A percentile compares a stretch with the other conserved stretches of the same genome.
These are phyloP conservation scores for Hemibagrus wyckioides DNA, from an alignment of 2,113 vertebrate genomes.

Conservation along the genomic window DNA sequence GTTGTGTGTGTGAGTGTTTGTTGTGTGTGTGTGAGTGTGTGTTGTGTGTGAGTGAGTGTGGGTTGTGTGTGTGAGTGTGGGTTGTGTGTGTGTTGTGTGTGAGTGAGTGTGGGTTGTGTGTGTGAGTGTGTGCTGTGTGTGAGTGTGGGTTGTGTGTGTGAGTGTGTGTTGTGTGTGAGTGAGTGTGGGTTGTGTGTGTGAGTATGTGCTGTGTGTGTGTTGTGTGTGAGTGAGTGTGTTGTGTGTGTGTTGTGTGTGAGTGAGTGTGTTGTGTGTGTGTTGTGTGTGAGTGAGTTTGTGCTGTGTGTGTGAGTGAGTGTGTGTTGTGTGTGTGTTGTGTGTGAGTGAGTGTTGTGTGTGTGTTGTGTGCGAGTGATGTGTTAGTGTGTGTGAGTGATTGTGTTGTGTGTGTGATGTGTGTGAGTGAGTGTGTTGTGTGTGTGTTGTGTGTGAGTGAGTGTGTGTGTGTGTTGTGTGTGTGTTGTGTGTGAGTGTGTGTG, in stretches of 20 bases:
- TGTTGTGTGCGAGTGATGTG: too few relatives aligned
- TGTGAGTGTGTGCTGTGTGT: too few relatives aligned
- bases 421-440: too few relatives aligned
- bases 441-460: background rate
- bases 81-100: background rate
- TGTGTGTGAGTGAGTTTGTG: too few relatives aligned
- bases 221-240: background rate
- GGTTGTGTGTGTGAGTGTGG: background rate
- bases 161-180: background rate
- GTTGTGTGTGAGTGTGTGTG: background rate
- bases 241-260: conserved; percentile 2
- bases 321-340: background rate
- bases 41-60: background rate
- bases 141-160: too few relatives aligned
- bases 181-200: background rate
- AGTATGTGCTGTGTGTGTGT: background rate
- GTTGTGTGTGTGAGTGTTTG: too few relatives aligned
- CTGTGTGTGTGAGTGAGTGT: background rate
- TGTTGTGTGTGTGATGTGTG: background rate
- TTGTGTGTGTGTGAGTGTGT: background rate
- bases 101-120: background rate
- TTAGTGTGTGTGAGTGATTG: background rate
- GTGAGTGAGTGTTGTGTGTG: background rate
- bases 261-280: too few relatives aligned
- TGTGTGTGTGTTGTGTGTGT: background rate